Evolutionary conservation across 2,888 invertebrate genomes (phyloP), one percentile per base, ranked within the genome.

Genomic region (Pachliopta kotzebuea): DNA sequence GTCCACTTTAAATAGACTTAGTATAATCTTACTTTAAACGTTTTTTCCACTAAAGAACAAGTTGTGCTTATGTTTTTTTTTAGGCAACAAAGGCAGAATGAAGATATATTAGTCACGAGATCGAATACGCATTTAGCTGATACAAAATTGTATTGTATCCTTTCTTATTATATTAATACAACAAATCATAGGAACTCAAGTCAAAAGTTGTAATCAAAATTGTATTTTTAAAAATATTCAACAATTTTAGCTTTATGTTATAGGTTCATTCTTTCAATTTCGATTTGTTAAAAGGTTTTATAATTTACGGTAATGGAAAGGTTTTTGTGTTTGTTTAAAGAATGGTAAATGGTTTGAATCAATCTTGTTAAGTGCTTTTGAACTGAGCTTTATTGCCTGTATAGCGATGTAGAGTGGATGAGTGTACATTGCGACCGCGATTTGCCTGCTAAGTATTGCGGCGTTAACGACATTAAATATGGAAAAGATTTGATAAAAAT

Each of bases 341-440:
- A 90, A 88, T 90, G 85, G 89, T 88, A 88, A 90, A 90, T 90
- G 88, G 87, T 86, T 84, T 86, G 88, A 89, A 90, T 90, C 90
- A 91, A 90, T 90, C 86, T 81, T 84, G 86, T 84, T 90, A 90
- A 90, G 90, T 91, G 90, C 86, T 90, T 90, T 90, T 86, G 85
- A 86, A 85, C 86, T 83, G 85, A 86, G 88, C 88, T 90, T 90
- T 91, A 90, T 88, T 86, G 88, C 84, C 86, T 84, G 85, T 84
- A 81, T 76, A 81, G 81, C 78, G 79, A 79, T 79, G 80, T 80
- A 71, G 79, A 81, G 81, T 82, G 81, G 81, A 83, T 81, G 82
- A 77, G 79, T 73, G 74, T 72, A 71, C 73, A 71, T 68, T 73
- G 72, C 74, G 71, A 74, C 69, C 66, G 69, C 68, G 70, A 49